Conservation (phyloP, 2,797 vertebrate species). For the Hozukius guyotensis region DNA sequence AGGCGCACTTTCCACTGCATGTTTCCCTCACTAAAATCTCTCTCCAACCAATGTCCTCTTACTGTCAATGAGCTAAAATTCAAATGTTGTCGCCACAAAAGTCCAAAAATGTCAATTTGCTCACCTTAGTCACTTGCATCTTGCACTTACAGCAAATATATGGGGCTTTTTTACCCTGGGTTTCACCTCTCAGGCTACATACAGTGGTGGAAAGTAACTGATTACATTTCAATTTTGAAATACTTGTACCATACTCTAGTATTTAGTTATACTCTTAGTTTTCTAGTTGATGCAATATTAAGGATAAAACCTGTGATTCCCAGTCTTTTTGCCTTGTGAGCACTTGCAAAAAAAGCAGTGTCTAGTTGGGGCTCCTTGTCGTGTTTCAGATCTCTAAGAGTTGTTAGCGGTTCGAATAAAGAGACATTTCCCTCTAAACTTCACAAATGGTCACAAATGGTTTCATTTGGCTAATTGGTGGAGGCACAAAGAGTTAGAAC, state of each 20-base stretch:
- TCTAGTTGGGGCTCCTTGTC: neutral
- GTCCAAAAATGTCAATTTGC: neutral
- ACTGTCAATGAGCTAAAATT: neutral
- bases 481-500: too few species aligned
- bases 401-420: neutral
- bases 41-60: neutral
- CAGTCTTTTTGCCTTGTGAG: neutral
- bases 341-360: neutral
- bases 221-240: neutral
- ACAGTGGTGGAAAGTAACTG: neutral
- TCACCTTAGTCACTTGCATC: neutral
- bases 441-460: neutral
- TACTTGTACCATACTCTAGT: neutral
- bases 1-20: neutral
- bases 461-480: neutral
- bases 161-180: neutral
- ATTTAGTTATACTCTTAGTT: too few species aligned
- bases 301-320: neutral
- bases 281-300: neutral
- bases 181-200: neutral
- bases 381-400: neutral
- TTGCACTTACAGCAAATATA: neutral
- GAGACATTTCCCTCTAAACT: neutral
- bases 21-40: neutral
- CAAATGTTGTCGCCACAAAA: neutral